phyloP scores from a whole-genome alignment of 2,113 vertebrate species.

The Perccottus glenii region DNA sequence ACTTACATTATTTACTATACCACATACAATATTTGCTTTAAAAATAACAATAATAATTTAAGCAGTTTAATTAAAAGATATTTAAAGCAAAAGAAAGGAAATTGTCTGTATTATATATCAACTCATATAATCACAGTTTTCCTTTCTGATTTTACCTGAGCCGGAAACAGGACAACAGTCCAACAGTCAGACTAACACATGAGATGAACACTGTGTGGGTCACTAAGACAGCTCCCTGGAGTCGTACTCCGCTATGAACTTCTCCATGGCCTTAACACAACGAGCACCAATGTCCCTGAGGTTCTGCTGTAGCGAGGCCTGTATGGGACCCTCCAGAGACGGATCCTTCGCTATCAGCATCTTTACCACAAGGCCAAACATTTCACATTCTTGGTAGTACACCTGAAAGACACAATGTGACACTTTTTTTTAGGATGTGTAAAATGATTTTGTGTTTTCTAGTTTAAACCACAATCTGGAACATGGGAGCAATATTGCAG shows the following conservation, averaged over 20 bases:
- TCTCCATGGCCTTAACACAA: conserved; percentile 76
- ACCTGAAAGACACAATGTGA: conserved; percentile 63
- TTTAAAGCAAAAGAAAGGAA: too few relatives aligned
- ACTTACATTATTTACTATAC: too few relatives aligned
- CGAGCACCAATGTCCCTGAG: conserved; percentile 74
- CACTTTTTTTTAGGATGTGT: conserved; percentile 4
- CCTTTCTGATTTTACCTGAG: too few relatives aligned
- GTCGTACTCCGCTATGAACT: conserved; percentile 79
- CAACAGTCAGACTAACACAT: background rate
- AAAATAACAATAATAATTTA: too few relatives aligned
- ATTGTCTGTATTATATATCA: background rate
- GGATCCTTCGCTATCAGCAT: conserved; percentile 81
- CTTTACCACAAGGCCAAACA: conserved; percentile 77
- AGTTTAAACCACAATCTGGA: too few relatives aligned
- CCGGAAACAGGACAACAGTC: too few relatives aligned
- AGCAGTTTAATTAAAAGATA: too few relatives aligned
- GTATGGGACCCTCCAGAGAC: conserved; percentile 69
- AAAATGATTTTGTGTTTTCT: background rate
- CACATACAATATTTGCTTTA: too few relatives aligned
- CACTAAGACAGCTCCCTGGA: conserved; percentile 42
- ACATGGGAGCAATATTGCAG: too few relatives aligned
- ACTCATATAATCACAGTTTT: too few relatives aligned
- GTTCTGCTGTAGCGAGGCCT: conserved; percentile 75
- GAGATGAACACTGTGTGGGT: background rate
- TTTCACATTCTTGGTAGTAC: conserved; percentile 78